Conservation (phyloP, 1,140 invertebrate genomes). For the Bombus haemorrhoidalis region DNA sequence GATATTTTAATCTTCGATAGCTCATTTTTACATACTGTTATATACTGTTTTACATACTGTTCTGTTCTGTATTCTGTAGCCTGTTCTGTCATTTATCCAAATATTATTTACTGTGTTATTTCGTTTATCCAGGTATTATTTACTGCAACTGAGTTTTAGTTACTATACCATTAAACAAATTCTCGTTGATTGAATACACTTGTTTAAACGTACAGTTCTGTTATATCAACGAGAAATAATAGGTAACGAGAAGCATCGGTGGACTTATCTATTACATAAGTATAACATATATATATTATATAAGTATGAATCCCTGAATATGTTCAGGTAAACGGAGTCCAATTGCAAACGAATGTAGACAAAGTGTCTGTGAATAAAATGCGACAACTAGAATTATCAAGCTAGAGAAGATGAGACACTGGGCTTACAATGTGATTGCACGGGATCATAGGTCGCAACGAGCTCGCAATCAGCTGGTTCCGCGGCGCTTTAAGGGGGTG, state of each 20-base stretch:
- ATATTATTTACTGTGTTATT: too few species aligned
- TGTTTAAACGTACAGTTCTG: neutral
- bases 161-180: neutral
- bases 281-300: neutral
- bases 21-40: too few species aligned
- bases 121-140: too few species aligned
- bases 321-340: neutral
- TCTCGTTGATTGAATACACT: neutral
- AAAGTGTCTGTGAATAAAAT: neutral
- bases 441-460: slow-evolving; percentile 11
- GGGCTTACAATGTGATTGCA: neutral
- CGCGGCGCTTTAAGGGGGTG: slow-evolving; percentile 65
- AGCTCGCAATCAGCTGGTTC: slow-evolving; percentile 74
- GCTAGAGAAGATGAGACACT: neutral
- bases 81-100: too few species aligned
- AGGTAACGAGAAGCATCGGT: neutral
- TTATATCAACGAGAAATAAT: neutral
- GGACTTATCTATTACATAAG: neutral
- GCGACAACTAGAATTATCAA: neutral
- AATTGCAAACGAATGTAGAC: neutral
- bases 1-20: too few species aligned
- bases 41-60: too few species aligned
- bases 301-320: neutral
- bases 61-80: too few species aligned
- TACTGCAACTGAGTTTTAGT: too few species aligned